Base-by-base conservation (phyloP, 2,113 vertebrate species). In the Toxotes jaculatrix region DNA sequence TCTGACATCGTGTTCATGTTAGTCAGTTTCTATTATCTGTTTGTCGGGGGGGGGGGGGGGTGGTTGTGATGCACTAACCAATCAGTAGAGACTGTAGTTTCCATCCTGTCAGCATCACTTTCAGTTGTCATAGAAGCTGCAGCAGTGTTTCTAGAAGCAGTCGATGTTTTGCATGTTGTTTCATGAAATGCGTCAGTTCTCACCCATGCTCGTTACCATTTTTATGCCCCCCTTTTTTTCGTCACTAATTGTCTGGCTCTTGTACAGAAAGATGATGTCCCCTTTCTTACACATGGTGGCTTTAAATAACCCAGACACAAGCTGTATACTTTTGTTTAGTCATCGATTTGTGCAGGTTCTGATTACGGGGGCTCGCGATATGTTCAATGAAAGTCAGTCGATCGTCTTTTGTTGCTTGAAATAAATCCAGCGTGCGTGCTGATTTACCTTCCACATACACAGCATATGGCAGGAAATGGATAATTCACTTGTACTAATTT, bases 151-250 rank as follows among this genome's bases (percentile, higher is more conserved):
- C 38, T 7, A 12, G 36, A 40, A 38, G 59, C 59, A 21, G 32
- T 21, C 21, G 17, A 61, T 40, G 49, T 53, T 68, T 53, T 34
- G 27, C 53, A 71, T 57, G 53, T 36, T 71, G 53, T 61, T 36
- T 16, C 17, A 40, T n/a, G 36, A 63, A 40, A 40, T 63, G 23
- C 13, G 13, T 57, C 23, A 31, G 3, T 27, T 31, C 55, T 16
- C 23, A 57, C 5, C 7, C 3, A 19, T 17, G 1, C 31, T 34
- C 17, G 13, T 59, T 32, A 17, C 56, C 27, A 7, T 59, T 60
- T 34, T 34, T 19, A 34, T 60, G 57, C 1, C 7, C 31, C 1
- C n/a, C n/a, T 47, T 13, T 57, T 27, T 60, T 34, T 32, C 2
- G 27, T 6, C 27, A 32, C 27, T 6, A 5, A 12, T 56, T 13